Percentiles rank a stretch among this genome's conserved stretches.
phyloP scores from a whole-genome alignment of 2,888 invertebrate species.

The Eupeodes latifasciatus region DNA sequence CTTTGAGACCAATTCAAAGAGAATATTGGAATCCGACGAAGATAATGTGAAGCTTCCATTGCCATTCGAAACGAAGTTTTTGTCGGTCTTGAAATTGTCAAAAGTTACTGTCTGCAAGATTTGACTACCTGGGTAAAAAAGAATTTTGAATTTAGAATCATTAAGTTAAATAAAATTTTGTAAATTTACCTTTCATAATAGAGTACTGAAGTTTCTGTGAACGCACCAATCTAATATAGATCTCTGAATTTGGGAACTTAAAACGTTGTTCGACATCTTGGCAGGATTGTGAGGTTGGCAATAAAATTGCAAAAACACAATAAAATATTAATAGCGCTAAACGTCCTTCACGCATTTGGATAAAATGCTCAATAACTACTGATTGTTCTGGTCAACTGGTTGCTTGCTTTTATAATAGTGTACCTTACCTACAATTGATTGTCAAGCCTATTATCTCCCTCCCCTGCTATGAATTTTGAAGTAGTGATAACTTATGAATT shows the following conservation, averaged over 20 bases:
- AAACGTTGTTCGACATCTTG: constrained; percentile 79
- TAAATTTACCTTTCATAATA: constrained; percentile 79
- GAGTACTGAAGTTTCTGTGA: constrained; percentile 80
- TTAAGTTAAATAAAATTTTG: background rate
- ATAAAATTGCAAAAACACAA: constrained; percentile 18
- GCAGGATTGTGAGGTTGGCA: constrained; percentile 75
- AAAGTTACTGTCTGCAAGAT: constrained; percentile 80
- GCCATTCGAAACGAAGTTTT: constrained; percentile 77
- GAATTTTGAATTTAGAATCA: background rate
- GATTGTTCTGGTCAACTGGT: background rate
- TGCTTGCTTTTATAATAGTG: constrained; percentile 50
- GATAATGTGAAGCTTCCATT: constrained; percentile 78
- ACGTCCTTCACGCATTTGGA: constrained; percentile 48
- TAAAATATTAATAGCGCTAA: constrained; percentile 15
- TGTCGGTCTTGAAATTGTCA: constrained; percentile 80
- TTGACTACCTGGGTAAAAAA: constrained; percentile 70
- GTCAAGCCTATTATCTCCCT: background rate
- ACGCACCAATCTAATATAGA: constrained; percentile 79
- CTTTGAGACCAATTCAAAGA: constrained; percentile 79
- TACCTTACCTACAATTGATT: background rate
- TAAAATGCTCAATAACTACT: constrained; percentile 23
- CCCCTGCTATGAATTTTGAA: background rate
- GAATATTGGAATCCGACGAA: constrained; percentile 72
- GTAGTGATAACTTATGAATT: background rate
- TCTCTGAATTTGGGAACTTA: constrained; percentile 80